Percentiles rank a stretch among this genome's conserved stretches.
phyloP scores from a whole-genome alignment of 2,888 invertebrate species.

The Antitype chi region DNA sequence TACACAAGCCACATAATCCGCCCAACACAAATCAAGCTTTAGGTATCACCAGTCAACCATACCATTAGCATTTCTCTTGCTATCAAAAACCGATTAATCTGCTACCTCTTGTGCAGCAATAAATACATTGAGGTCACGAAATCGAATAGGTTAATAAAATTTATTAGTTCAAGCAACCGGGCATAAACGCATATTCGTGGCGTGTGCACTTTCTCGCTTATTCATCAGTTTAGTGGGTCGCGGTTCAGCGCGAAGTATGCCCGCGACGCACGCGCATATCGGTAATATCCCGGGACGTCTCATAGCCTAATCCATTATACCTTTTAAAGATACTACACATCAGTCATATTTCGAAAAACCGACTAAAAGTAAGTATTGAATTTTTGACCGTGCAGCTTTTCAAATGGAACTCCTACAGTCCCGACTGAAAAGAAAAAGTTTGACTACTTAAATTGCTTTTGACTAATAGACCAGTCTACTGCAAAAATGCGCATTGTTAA shows the following conservation, averaged over 20 bases:
- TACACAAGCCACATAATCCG: constrained; percentile 62
- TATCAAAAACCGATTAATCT: constrained; percentile 58
- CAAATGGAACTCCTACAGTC: not conserved
- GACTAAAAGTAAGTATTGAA: not conserved
- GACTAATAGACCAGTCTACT: constrained; percentile 2
- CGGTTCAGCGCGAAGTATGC: constrained; percentile 69
- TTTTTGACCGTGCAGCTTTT: not conserved
- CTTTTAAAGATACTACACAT: constrained; percentile 63
- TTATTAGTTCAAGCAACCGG: constrained; percentile 71
- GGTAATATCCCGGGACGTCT: constrained; percentile 69
- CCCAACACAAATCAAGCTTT: constrained; percentile 48
- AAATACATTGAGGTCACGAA: constrained; percentile 69
- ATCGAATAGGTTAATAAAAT: constrained; percentile 72
- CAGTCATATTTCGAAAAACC: constrained; percentile 5
- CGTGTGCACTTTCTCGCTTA: constrained; percentile 83
- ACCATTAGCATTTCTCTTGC: constrained; percentile 51
- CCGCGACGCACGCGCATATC: constrained; percentile 62
- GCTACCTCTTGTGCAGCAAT: constrained; percentile 57
- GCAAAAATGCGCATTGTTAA: constrained; percentile 41
- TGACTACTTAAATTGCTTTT: constrained; percentile 14
- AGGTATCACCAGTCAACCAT: constrained; percentile 43
- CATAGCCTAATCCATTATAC: constrained; percentile 77
- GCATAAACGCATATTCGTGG: constrained; percentile 61
- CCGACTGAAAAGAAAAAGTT: not conserved
- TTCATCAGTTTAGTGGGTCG: constrained; percentile 86